These are phyloP conservation scores for Syngnathus scovelli DNA, from an alignment of 2,113 vertebrate species.

Conservation along the genomic window DNA sequence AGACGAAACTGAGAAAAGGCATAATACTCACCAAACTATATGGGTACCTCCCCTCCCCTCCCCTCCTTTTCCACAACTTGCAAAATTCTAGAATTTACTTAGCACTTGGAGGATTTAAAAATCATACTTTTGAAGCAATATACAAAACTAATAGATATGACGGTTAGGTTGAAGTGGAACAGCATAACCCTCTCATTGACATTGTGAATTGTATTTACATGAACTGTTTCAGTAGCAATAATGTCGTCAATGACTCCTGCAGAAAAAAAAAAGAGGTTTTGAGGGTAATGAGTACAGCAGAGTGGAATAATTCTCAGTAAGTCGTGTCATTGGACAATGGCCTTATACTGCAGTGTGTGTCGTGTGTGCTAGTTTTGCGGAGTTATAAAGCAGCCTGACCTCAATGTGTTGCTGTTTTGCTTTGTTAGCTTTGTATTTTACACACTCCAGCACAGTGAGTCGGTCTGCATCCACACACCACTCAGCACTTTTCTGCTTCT, in stretches of 20 bases:
- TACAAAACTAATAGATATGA: no score
- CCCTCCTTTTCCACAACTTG: background rate
- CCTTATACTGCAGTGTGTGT: background rate
- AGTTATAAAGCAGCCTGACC: background rate
- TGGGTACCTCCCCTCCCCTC: no score
- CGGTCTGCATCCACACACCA: constrained; percentile 14
- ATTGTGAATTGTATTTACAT: no score
- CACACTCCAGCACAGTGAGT: constrained; percentile 6
- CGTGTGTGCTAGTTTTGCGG: background rate
- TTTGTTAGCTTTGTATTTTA: background rate
- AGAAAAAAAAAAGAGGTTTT: no score
- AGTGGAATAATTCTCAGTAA: background rate
- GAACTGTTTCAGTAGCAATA: no score
- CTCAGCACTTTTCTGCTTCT: constrained; percentile 26
- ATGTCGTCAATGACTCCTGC: no score
- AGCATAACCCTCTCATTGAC: no score
- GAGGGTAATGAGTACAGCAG: background rate
- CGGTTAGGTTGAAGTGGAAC: no score
- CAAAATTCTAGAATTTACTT: no score
- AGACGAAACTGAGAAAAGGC: constrained; percentile 16
- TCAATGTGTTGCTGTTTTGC: background rate
- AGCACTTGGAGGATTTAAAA: no score
- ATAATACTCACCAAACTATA: background rate
- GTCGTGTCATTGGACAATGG: constrained; percentile 4
- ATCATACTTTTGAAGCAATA: no score